Conservation (phyloP, 2,797 vertebrate species). For the Halcyon smyrnensis region DNA sequence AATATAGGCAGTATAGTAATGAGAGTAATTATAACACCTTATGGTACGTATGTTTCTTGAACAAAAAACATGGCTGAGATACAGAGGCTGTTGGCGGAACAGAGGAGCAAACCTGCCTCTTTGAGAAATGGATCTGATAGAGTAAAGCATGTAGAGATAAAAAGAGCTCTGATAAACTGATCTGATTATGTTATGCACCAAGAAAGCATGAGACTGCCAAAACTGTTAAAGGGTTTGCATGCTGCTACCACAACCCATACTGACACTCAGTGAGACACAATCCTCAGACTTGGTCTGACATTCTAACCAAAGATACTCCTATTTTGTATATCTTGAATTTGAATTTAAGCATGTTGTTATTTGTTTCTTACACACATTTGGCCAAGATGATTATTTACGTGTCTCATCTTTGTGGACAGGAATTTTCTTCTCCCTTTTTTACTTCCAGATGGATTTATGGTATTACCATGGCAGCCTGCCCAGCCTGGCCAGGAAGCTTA, state of each 20-base stretch:
- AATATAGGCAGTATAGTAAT: constrained; percentile 2
- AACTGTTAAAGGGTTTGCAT: not conserved
- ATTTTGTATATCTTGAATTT: not conserved
- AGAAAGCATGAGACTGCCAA: not conserved
- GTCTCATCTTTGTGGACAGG: not conserved
- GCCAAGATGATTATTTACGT: not conserved
- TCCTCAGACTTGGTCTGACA: not conserved
- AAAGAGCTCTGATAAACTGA: not conserved
- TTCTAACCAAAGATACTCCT: not conserved
- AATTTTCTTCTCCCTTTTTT: constrained; percentile 13
- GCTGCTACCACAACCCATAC: not conserved
- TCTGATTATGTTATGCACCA: not conserved
- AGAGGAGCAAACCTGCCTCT: not conserved
- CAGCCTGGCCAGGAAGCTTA: not conserved
- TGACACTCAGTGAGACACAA: not conserved
- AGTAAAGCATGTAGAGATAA: not conserved
- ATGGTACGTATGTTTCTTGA: not conserved
- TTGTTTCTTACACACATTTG: not conserved
- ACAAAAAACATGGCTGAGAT: not conserved
- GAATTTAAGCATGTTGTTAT: not conserved
- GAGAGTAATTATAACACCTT: constrained; percentile 47
- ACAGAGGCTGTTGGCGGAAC: not conserved
- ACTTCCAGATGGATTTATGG: constrained; percentile 28
- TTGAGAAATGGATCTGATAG: not conserved
- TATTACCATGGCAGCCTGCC: not conserved